These are phyloP conservation scores for Cantharis flavilabris DNA, from an alignment of 2,888 invertebrate genomes.

Conservation along the genomic window DNA sequence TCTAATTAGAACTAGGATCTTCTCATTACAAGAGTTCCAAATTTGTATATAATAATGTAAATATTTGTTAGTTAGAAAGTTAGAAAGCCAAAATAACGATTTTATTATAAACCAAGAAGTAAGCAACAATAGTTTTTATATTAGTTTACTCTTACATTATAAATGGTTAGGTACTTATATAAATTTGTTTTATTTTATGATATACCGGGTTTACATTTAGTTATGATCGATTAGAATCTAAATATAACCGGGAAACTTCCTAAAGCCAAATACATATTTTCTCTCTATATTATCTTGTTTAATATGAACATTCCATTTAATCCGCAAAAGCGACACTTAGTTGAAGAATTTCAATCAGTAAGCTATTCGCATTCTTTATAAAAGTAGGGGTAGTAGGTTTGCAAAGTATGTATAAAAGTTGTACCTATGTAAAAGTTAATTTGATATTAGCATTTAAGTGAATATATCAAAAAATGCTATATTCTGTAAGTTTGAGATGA, in stretches of 20 bases:
- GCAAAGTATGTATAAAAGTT: not conserved
- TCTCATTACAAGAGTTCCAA: no score
- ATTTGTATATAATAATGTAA: no score
- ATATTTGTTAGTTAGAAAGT: no score
- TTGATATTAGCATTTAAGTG: not conserved
- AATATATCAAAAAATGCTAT: slow-evolving; percentile 11
- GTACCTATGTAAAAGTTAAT: slow-evolving; percentile 2
- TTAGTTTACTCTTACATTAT: no score
- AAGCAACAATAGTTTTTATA: no score
- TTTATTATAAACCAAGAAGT: no score
- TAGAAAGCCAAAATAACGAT: no score
- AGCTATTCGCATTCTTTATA: slow-evolving; percentile 34
- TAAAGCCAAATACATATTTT: slow-evolving; percentile 11
- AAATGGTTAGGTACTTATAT: not conserved
- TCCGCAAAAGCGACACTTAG: slow-evolving; percentile 30
- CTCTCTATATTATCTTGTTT: slow-evolving; percentile 14
- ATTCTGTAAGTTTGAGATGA: slow-evolving; percentile 6
- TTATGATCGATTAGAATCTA: slow-evolving; percentile 11
- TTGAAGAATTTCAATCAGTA: slow-evolving; percentile 39
- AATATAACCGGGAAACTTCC: slow-evolving; percentile 10
- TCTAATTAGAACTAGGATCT: no score
- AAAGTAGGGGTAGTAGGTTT: not conserved
- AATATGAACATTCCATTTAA: slow-evolving; percentile 23
- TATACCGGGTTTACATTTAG: not conserved
- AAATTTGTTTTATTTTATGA: not conserved